Evolutionary conservation across 2,888 invertebrate genomes (phyloP), one percentile per base, ranked within the genome.

Genomic region (Euphydryas editha): DNA sequence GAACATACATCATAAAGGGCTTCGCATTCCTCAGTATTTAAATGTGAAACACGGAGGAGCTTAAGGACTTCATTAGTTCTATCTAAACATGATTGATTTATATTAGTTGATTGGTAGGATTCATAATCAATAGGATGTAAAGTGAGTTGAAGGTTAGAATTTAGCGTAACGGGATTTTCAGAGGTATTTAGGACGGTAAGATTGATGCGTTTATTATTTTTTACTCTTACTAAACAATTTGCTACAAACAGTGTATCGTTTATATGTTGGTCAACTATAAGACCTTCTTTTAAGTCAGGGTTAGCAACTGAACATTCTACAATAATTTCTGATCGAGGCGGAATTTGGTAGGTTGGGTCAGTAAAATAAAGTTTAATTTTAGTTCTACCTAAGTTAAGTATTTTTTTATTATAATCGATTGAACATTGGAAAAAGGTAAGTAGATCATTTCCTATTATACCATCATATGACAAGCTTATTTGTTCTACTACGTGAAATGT

Each of bases 11-110:
- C 15, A 42, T 15, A 42, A 15, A 42, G 42, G 5, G 42, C 42
- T 6, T 36, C 36, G 62, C 0, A 68, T 57, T 0, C 72, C 67
- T 76, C 73, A 0, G n/a, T 4, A 54, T 76, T 74, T 37, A 75
- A 46, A 24, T 75, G 75, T 13, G n/a, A n/a, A n/a, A n/a, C n/a
- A n/a, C n/a, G n/a, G n/a, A n/a, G n/a, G n/a, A n/a, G n/a, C n/a
- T n/a, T n/a, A n/a, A n/a, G n/a, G 69, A 62, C 1, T 36, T 20
- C 21, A 72, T 39, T 47, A 75, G 17, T 42, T 37, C 3, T 10
- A 4, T 36, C 36, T 6, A 36, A 36, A 36, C 36, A 36, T n/a
- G 36, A 36, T 36, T 8, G 36, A 36, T n/a, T 44, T 18, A 54
- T 15, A 18, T 56, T 39, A 42, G n/a, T n/a, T n/a, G n/a, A n/a